phyloP scores from a whole-genome alignment of 1,140 invertebrate species.

The Philotrypesis tridentata region DNA sequence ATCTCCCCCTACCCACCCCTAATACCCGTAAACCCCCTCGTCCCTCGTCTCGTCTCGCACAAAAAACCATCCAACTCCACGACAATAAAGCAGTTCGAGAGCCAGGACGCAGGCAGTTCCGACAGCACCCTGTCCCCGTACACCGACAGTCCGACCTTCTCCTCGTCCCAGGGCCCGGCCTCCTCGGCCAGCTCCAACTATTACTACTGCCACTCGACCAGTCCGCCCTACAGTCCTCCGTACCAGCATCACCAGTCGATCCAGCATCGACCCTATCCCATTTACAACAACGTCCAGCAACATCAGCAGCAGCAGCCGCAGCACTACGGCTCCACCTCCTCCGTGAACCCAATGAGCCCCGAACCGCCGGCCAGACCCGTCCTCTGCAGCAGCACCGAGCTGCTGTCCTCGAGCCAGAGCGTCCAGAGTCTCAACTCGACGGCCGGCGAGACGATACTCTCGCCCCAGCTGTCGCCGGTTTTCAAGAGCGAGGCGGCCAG shows the following conservation, averaged over 20 bases:
- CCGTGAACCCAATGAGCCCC: slow-evolving; percentile 28
- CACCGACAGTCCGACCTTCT: slow-evolving; percentile 64
- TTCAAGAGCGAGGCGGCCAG: slow-evolving; percentile 90
- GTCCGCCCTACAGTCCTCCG: slow-evolving; percentile 64
- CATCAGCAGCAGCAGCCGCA: slow-evolving; percentile 6
- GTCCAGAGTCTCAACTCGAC: neutral
- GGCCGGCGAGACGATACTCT: slow-evolving; percentile 50
- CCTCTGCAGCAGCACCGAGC: slow-evolving; percentile 5
- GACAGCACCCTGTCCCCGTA: slow-evolving; percentile 66
- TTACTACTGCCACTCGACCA: slow-evolving; percentile 57
- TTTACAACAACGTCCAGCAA: slow-evolving; percentile 42
- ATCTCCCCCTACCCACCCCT: slow-evolving; percentile 2
- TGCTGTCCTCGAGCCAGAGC: slow-evolving; percentile 31
- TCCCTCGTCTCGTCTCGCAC: too few species aligned
- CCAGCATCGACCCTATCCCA: neutral
- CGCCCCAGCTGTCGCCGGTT: slow-evolving; percentile 75
- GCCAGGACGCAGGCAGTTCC: slow-evolving; percentile 56
- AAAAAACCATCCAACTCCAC: neutral
- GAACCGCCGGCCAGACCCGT: neutral
- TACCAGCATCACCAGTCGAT: neutral
- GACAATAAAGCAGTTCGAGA: slow-evolving; percentile 35
- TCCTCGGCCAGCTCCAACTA: slow-evolving; percentile 33
- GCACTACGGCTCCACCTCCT: neutral
- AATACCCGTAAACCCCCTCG: neutral
- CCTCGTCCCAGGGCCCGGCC: slow-evolving; percentile 56